Evolutionary conservation across 2,113 vertebrate genomes (phyloP), one percentile per base, ranked within the genome.

Genomic region (Rallus limicola): DNA sequence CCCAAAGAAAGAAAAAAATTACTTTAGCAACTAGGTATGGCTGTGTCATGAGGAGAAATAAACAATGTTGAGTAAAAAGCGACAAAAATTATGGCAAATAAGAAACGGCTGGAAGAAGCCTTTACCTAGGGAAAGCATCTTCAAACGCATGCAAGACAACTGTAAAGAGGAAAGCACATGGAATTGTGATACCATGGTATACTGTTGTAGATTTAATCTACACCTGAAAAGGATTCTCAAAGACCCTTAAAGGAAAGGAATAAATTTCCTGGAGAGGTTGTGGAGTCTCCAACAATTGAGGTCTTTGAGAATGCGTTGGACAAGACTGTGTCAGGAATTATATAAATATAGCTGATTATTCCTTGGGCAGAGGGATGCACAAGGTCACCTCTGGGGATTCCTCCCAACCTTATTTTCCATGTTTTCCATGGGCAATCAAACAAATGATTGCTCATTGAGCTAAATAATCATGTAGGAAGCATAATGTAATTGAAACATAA

Each of bases 391-490:
- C 77, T 68, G 77, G 62, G 95, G 69, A 29, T 86, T 62, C 52
- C 62, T 95, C 74, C 36, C n/a, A 72, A 82, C 62, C 44, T 91
- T 87, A 62, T 93, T 93, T 95, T 89, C 65, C 62, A 44, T 84
- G 26, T 82, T 91, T 91, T 95, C 62, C 79, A 58, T 72, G 62
- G 42, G 21, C 10, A 92, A 79, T 95, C 83, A 95, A 34, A 75
- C 75, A 95, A 90, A 83, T 38, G n/a, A 83, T 84, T 90, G 44
- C 72, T 90, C 88, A 33, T 84, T 92, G 82, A 95, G 53, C 53
- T 95, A 94, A 93, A 94, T 94, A 88, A 94, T 84, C 24, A 13
- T 58, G 62, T 86, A 76, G 58, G 65, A 90, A 84, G 38, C 29
- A 44, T 62, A 89, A 92, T 11, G 59, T 82, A 92, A 80, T 65